A percentile compares a stretch with the other conserved stretches of the same genome.
These are phyloP conservation scores for Ferdinandea cuprea DNA, from an alignment of 2,888 invertebrate species.

Conservation along the genomic window DNA sequence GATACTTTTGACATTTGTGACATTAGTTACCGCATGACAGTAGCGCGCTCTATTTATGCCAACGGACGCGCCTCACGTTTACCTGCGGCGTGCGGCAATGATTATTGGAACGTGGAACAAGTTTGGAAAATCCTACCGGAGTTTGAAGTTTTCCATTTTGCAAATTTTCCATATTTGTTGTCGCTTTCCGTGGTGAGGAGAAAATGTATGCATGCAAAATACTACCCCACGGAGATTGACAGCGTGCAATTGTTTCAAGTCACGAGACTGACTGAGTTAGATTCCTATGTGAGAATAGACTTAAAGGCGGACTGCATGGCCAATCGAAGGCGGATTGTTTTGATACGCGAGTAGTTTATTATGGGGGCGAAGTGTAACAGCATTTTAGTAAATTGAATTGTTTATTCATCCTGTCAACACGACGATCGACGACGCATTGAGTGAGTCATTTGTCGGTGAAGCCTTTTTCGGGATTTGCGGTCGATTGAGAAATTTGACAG, in stretches of 20 bases:
- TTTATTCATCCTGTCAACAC: too few species aligned
- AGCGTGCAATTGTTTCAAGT: slow-evolving; percentile 23
- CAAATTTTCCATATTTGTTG: slow-evolving; percentile 2
- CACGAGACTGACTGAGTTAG: background rate
- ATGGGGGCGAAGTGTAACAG: too few species aligned
- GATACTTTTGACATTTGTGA: slow-evolving; percentile 38
- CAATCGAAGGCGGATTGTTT: too few species aligned
- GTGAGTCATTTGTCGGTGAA: too few species aligned
- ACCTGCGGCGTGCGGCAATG: slow-evolving; percentile 19
- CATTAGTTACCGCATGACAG: slow-evolving; percentile 41
- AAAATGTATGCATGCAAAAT: slow-evolving; percentile 33
- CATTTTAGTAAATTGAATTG: too few species aligned
- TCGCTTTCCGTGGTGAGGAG: slow-evolving; percentile 14
- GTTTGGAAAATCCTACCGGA: slow-evolving; percentile 69
- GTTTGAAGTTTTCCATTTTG: slow-evolving; percentile 48
- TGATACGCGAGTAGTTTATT: too few species aligned
- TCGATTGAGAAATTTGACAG: too few species aligned
- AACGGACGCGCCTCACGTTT: slow-evolving; percentile 19
- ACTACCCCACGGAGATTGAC: slow-evolving; percentile 51
- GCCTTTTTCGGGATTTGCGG: too few species aligned
- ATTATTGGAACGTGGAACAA: slow-evolving; percentile 26
- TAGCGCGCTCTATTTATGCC: slow-evolving; percentile 53
- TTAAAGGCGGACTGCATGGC: too few species aligned
- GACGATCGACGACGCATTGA: too few species aligned
- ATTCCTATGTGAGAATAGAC: too few species aligned